Conservation (phyloP, 2,888 invertebrate genomes). For the Mimachlamys varia region DNA sequence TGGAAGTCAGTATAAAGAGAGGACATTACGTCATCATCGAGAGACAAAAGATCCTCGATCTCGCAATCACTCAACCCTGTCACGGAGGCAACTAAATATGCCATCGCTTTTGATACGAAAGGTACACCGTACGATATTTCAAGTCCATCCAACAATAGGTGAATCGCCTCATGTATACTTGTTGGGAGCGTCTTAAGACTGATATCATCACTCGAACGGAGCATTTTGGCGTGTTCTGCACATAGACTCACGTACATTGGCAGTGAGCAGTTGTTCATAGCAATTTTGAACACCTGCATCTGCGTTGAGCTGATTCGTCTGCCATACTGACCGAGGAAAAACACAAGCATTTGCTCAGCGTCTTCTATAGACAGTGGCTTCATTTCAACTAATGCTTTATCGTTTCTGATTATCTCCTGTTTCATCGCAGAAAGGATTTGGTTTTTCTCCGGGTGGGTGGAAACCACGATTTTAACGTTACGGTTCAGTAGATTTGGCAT, state of each 20-base stretch:
- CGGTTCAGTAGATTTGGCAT: slow-evolving; percentile 69
- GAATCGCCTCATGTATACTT: slow-evolving; percentile 64
- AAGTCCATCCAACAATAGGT: slow-evolving; percentile 68
- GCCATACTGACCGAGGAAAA: slow-evolving; percentile 58
- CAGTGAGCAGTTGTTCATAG: slow-evolving; percentile 66
- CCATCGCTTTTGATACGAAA: slow-evolving; percentile 70
- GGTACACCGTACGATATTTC: slow-evolving; percentile 71
- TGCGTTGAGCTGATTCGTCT: slow-evolving; percentile 69
- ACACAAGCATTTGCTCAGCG: slow-evolving; percentile 61
- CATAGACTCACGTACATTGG: slow-evolving; percentile 74
- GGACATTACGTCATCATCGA: slow-evolving; percentile 77
- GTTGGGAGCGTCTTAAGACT: slow-evolving; percentile 58
- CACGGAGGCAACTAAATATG: slow-evolving; percentile 76
- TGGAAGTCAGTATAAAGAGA: slow-evolving; percentile 63
- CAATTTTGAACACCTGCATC: slow-evolving; percentile 60
- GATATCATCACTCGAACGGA: slow-evolving; percentile 61
- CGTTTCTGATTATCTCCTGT: slow-evolving; percentile 59
- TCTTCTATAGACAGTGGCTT: slow-evolving; percentile 56
- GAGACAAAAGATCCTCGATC: slow-evolving; percentile 80
- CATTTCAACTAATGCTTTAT: slow-evolving; percentile 55
- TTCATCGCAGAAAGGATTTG: slow-evolving; percentile 64
- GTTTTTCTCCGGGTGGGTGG: slow-evolving; percentile 65
- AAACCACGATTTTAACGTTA: slow-evolving; percentile 77
- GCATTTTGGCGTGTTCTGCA: slow-evolving; percentile 63
- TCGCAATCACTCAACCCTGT: slow-evolving; percentile 80